phyloP scores from a whole-genome alignment of 2,888 invertebrate species.

The Trichopoda pennipes region DNA sequence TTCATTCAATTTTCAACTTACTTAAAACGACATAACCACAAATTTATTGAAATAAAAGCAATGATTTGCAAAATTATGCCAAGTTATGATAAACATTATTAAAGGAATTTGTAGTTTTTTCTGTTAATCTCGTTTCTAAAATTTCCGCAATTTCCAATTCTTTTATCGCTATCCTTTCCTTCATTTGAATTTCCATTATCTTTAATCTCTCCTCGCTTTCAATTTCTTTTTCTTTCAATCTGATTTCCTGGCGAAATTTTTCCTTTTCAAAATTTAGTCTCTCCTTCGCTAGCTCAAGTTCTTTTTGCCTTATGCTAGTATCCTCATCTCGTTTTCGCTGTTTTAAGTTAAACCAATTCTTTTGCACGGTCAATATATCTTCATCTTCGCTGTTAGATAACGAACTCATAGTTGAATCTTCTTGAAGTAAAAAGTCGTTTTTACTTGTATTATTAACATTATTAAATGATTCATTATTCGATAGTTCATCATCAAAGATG shows the following conservation, averaged over 20 bases:
- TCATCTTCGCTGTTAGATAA: slow-evolving; percentile 21
- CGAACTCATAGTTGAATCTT: slow-evolving; percentile 29
- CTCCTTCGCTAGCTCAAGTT: slow-evolving; percentile 25
- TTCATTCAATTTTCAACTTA: too few species aligned
- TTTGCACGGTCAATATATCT: slow-evolving; percentile 13
- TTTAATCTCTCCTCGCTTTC: slow-evolving; percentile 36
- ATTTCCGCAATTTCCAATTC: slow-evolving; percentile 45
- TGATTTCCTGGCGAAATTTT: slow-evolving; percentile 43
- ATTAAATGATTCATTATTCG: slow-evolving; percentile 12
- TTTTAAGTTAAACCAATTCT: slow-evolving; percentile 11
- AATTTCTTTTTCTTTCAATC: slow-evolving; percentile 46
- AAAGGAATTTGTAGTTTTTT: slow-evolving; percentile 12
- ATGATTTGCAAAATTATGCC: neutral
- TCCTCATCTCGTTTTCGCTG: slow-evolving; percentile 6
- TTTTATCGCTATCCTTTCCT: slow-evolving; percentile 50
- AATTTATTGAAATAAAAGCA: neutral
- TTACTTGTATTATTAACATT: slow-evolving; percentile 8
- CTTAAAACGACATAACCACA: too few species aligned
- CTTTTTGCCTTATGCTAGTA: slow-evolving; percentile 22
- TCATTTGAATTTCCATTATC: slow-evolving; percentile 53
- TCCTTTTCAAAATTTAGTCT: slow-evolving; percentile 49
- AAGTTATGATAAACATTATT: slow-evolving; percentile 36
- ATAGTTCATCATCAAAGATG: slow-evolving; percentile 28
- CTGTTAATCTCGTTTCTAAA: neutral
- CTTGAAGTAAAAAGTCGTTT: slow-evolving; percentile 5